Evolutionary conservation across 2,888 invertebrate species (phyloP), one percentile per base, ranked within the genome.

Genomic region (Pollenia angustigena): DNA sequence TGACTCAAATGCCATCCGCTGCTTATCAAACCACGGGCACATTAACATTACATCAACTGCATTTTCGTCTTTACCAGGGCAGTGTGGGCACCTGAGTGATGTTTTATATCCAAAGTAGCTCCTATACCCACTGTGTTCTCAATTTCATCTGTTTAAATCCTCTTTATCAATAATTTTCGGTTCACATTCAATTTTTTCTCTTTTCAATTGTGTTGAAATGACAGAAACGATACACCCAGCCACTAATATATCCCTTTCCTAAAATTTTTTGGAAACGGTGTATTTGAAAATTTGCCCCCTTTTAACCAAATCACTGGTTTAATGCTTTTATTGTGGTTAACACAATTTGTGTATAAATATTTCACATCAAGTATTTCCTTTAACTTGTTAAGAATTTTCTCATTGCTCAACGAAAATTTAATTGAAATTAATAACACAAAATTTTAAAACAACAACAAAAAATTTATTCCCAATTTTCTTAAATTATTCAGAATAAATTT

Each of bases 391-490:
- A 18, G 23, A 64, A 66, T 42, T 60, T 58, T 8, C 8, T 1
- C 42, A 44, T 56, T n/a, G n/a, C 64, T 58, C 14, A 66, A 64
- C 40, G n/a, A 52, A 85, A 79, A 82, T 64, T 71, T 82, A 83
- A 83, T 76, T 86, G 79, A 86, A 80, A 83, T 83, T 83, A 86
- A 86, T 83, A 83, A 72, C 79, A 79, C 74, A 54, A 32, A 32
- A 32, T 32, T 32, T 32, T 32, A 32, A 6, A 32, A 71, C 60
- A 64, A 48, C 54, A 72, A 32, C 8, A 74, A 40, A 52, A 60
- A 54, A 16, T 32, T 18, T n/a, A 81, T 72, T 54, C 52, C 68
- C 71, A 66, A 83, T 62, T 80, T 11, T 16, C 23, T 66, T 46
- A 75, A 79, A 66, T 56, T 83, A 71, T 64, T 83, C 46, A 64